Base-by-base conservation (phyloP, 2,888 invertebrate species). In the Clanis bilineata region DNA sequence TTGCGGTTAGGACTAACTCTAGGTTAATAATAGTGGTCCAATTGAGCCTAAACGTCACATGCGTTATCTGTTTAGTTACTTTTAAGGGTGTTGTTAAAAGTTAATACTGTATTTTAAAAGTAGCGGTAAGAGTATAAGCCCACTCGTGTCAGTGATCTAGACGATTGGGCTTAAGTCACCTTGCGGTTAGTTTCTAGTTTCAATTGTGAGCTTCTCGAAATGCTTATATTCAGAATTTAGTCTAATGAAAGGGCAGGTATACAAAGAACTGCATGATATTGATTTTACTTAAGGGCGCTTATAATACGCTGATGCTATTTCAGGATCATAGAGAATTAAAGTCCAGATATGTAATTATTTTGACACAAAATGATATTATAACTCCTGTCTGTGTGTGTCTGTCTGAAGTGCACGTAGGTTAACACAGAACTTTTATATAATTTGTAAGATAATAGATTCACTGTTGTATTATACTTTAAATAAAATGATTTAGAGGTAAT, bases 171-270 rank as follows among this genome's bases (percentile, higher is more conserved):
- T 55, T 56, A 39, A 55, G 21, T 54, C 60, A 64, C 57, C 55
- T 61, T 44, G 54, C 43, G 21, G 44, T 47, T 60, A 54, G 56
- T 56, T 61, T 59, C 57, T 55, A 44, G 55, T 58, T 58, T 55
- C 57, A 58, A 38, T 58, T 38, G 58, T 18, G 36, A 32, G 25
- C 47, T 32, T 32, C 32, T 51, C 18, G 18, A 51, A 51, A 32
- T 32, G 18, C 25, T 47, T 47, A 41, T 9, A 32, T 18, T 32
- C 28, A 51, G 9, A 51, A 32, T 51, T 51, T 18, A 15, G 15
- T 18, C 0, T 51, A 18, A 32, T 32, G 28, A 32, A 51, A 18
- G 28, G 18, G 18, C 51, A 32, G 10, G 28, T 51, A 51, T 3
- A 28, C 28, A 51, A 51, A 51, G 28, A 51, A 18, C 23, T 12